Conservation (phyloP, 2,888 invertebrate genomes). For the Sabellastarte sp. region DNA sequence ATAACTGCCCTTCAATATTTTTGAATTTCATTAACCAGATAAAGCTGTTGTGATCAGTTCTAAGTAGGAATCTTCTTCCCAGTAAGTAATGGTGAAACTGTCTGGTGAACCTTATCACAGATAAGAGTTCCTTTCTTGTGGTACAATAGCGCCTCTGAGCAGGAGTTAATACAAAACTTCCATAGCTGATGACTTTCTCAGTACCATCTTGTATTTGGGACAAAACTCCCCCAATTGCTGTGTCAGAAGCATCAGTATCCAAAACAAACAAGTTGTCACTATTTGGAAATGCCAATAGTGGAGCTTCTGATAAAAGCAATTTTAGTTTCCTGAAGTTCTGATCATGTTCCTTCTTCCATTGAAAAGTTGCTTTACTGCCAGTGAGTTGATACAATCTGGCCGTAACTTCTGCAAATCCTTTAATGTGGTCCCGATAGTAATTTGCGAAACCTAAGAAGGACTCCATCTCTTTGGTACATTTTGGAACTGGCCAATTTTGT, state of each 20-base stretch:
- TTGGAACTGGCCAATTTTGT: background rate
- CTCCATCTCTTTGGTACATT: background rate
- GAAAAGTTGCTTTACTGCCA: background rate
- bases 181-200: too few relatives aligned
- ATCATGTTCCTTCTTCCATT: background rate
- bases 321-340: background rate
- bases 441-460: background rate
- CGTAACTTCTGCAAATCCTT: background rate
- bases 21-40: too few relatives aligned
- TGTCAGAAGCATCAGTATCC: background rate
- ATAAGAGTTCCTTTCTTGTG: too few relatives aligned
- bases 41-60: too few relatives aligned
- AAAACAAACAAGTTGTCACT: background rate
- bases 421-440: background rate
- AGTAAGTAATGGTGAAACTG: too few relatives aligned
- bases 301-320: background rate
- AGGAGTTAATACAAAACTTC: too few relatives aligned
- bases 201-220: too few relatives aligned
- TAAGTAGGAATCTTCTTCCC: too few relatives aligned
- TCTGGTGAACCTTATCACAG: too few relatives aligned
- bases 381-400: background rate
- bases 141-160: too few relatives aligned
- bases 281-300: background rate
- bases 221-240: background rate
- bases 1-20: too few relatives aligned